phyloP scores from a whole-genome alignment of 2,797 vertebrate genomes.

The Anas georgica region DNA sequence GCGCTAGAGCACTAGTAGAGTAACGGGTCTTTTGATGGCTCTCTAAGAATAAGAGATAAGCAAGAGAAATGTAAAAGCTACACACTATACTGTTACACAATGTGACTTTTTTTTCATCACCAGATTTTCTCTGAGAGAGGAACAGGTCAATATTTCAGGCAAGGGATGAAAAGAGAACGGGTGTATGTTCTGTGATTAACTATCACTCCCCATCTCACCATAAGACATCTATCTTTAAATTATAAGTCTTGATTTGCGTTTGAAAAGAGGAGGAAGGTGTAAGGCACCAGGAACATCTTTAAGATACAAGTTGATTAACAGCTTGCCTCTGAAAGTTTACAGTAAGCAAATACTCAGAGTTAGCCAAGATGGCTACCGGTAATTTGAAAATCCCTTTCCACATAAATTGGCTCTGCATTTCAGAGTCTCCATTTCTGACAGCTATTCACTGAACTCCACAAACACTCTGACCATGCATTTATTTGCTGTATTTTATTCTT shows the following conservation, averaged over 20 bases:
- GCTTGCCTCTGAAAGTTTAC: background rate
- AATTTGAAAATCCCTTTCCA: slow-evolving; percentile 9
- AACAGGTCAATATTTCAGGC: background rate
- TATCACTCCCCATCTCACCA: background rate
- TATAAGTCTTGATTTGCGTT: background rate
- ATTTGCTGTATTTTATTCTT: background rate
- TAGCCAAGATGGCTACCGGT: slow-evolving; percentile 22
- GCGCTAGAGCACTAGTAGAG: background rate
- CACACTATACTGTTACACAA: background rate
- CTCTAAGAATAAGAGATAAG: background rate
- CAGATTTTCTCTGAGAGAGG: background rate
- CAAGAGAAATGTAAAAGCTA: background rate
- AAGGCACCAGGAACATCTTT: background rate
- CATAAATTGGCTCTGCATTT: background rate
- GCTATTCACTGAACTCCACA: slow-evolving; percentile 8
- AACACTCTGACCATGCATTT: background rate
- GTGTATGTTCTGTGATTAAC: background rate
- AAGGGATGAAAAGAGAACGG: background rate
- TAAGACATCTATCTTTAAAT: background rate
- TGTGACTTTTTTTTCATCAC: background rate
- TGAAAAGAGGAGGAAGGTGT: background rate
- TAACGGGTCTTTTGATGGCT: background rate
- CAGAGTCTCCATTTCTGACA: slow-evolving; percentile 7
- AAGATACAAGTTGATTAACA: slow-evolving; percentile 42
- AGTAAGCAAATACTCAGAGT: background rate